phyloP scores from a whole-genome alignment of 64 coral and sea anemone species.

The Stichodactyla mertensii region DNA sequence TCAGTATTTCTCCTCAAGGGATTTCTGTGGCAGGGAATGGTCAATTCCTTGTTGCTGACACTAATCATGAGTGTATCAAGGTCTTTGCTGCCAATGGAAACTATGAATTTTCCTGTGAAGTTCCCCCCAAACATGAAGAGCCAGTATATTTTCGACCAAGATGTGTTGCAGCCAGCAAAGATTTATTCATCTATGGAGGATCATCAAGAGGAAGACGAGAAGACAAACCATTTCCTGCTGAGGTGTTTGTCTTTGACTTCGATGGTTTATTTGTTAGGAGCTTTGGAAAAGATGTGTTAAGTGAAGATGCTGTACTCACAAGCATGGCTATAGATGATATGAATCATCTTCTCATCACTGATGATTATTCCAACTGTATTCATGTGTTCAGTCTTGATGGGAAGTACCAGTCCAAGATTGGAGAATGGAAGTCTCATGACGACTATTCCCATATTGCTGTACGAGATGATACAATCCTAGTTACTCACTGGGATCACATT shows the following conservation, averaged over 20 bases:
- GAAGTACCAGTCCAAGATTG: constrained; percentile 8
- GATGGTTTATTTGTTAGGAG: not conserved
- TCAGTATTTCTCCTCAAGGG: constrained; percentile 8
- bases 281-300: constrained; percentile 28
- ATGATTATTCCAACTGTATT: constrained; percentile 26
- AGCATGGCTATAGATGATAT: constrained; percentile 22
- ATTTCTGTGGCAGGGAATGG: not conserved
- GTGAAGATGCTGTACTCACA: not conserved
- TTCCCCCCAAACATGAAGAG: not conserved
- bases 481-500: constrained; percentile 35
- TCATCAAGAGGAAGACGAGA: constrained; percentile 23
- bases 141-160: not conserved
- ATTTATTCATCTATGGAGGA: not conserved
- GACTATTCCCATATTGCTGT: constrained; percentile 24
- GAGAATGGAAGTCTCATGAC: constrained; percentile 23
- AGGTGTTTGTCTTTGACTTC: not conserved
- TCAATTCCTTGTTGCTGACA: constrained; percentile 24
- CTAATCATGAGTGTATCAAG: constrained; percentile 7
- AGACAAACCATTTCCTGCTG: not conserved
- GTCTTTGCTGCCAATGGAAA: not conserved
- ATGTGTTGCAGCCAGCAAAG: not conserved
- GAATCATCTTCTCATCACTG: constrained; percentile 4
- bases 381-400: constrained; percentile 22
- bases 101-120: constrained; percentile 18
- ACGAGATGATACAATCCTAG: constrained; percentile 3